Percentiles rank a stretch among this genome's conserved stretches.
phyloP scores from a whole-genome alignment of 2,797 vertebrate species.

The Crocodylus rhombifer region DNA sequence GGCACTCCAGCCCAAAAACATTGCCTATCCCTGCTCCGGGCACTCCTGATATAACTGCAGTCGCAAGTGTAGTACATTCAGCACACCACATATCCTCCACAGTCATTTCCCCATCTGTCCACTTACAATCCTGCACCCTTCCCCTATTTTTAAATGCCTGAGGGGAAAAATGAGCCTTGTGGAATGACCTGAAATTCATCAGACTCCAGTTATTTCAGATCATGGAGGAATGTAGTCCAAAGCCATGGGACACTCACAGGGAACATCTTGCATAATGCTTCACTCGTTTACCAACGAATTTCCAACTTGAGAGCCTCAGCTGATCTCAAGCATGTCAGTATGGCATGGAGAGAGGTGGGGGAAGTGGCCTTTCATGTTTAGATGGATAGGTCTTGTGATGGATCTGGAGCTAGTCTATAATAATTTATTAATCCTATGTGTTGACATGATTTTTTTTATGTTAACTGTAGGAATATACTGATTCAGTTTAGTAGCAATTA shows the following conservation, averaged over 20 bases:
- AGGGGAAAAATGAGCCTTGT: not conserved
- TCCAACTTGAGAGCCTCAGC: not conserved
- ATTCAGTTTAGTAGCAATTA: not conserved
- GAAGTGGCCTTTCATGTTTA: not conserved
- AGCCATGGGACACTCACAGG: not conserved
- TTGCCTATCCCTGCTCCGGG: not conserved
- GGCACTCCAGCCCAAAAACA: no score
- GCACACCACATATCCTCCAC: not conserved
- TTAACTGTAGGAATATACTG: not conserved
- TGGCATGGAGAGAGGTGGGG: not conserved
- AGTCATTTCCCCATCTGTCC: not conserved
- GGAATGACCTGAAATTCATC: not conserved
- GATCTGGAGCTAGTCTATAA: not conserved
- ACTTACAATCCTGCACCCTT: not conserved
- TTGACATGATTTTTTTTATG: not conserved
- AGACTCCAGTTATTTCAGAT: not conserved
- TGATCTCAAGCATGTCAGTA: not conserved
- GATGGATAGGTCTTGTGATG: not conserved
- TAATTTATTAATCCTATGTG: not conserved
- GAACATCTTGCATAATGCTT: not conserved
- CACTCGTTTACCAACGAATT: not conserved
- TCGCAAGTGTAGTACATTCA: not conserved
- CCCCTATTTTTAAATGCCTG: not conserved
- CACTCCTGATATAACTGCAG: not conserved
- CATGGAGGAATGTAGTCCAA: not conserved